Base-by-base conservation (phyloP, 2,888 invertebrate genomes). In the Parthenolecanium corni region DNA sequence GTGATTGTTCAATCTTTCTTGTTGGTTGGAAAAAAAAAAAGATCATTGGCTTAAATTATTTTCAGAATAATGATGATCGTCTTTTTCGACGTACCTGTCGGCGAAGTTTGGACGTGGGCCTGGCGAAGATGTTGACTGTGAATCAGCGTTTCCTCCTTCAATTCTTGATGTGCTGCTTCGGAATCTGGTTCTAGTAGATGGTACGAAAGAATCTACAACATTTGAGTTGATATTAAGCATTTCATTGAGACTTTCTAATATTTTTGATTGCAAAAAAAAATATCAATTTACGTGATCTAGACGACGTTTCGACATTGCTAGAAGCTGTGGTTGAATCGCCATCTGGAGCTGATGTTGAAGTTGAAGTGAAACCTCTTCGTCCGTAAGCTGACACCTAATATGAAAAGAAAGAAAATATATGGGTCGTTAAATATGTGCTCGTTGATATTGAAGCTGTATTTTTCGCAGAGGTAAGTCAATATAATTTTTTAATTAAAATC, bases 291-390 rank as follows among this genome's bases (percentile, higher is more conserved):
- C 61, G 47, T 40, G 49, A 38, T 61, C 38, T 61, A 14, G 61
- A 11, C n/a, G 61, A 61, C 18, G 31, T 46, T 31, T 51, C 38
- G 20, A 23, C 23, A 24, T 46, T 56, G 9, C 44, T 56, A 9
- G 21, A 11, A 18, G 25, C 49, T 6, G 58, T 21, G 3, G 61
- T 23, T 46, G 31, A 31, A 31, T 47, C 57, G 5, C 44, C 49
- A 16, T 31, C 36, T n/a, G 52, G 16, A 14, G 49, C 20, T 9
- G 74, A 65, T 3, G 74, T 69, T 25, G 76, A 72, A 58, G 72
- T 70, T 6, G 73, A 68, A 6, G 69, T 66, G 1, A 70, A 64
- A 2, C 65, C 65, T 54, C 67, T 63, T 51, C 67, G 52, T 18
- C 67, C 67, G 56, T 67, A 68, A 18, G 66, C 66, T 14, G 68